Base-by-base conservation (phyloP, 1,140 invertebrate genomes). In the Drosophila nannoptera region DNA sequence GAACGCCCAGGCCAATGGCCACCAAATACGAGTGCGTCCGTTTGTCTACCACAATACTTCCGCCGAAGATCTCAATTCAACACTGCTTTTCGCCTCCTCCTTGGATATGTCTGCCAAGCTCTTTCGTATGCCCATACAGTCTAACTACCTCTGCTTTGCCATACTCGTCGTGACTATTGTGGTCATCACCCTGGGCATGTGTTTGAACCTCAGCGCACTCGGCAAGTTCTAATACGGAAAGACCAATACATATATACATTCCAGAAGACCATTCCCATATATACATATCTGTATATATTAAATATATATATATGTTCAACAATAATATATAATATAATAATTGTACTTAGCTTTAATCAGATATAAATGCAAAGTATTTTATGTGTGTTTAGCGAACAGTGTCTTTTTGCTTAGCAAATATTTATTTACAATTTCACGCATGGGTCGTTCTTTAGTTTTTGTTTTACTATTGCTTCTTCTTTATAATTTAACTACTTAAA, bases 11-110 rank as follows among this genome's bases (percentile, higher is more conserved):
- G 91, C 90, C 45, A 92, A 95, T 65, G 95, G 95, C 0, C 95
- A 96, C 78, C 94, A 96, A 88, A 92, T 95, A 48, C 91, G 94
- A 36, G 92, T 93, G n/a, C 90, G 94, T 29, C 94, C 95, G 2
- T 95, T 95, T 84, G 93, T 94, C 2, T 94, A 96, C 90, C 94
- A 95, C 89, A 92, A 93, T 70, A 94, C 94, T 31, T 91, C 94
- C 1, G 91, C 92, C 43, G 91, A 93, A 75, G 94, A 96, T 90
- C 90, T 96, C 46, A 93, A 94, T 77, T 93, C 94, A 1, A 92
- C 96, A 69, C 90, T 96, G n/a, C 88, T 95, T 32, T 96, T 94
- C 83, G 93, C 95, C 3, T 93, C 94, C 5, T 93, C 93, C 5
- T 90, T 96, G 60, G 92, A 92, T 76, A 93, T 96, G 88, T 92